phyloP scores from a whole-genome alignment of 2,113 vertebrate species.

The Catharus fuscescens region DNA sequence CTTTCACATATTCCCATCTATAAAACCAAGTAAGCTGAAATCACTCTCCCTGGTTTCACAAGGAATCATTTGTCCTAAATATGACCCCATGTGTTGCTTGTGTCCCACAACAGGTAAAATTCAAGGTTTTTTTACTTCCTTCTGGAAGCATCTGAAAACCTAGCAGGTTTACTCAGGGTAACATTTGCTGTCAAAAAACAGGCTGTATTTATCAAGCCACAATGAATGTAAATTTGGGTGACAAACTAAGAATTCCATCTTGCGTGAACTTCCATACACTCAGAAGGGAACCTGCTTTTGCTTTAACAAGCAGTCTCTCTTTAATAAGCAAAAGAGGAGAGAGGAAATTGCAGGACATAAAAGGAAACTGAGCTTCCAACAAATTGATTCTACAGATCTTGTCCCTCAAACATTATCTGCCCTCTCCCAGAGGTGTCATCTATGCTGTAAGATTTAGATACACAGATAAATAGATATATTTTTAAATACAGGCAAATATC shows the following conservation, averaged over 20 bases:
- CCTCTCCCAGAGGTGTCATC: not conserved
- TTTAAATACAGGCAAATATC: not conserved
- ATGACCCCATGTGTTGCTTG: not conserved
- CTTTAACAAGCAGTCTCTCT: not conserved
- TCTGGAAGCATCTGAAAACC: not conserved
- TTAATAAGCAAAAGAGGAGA: not conserved
- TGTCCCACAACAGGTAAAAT: not conserved
- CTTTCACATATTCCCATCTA: not conserved
- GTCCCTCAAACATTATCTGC: not conserved
- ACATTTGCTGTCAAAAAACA: not conserved
- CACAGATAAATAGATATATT: not conserved
- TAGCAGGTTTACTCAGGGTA: not conserved
- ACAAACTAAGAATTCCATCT: not conserved
- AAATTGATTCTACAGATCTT: not conserved
- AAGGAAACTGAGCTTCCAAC: not conserved
- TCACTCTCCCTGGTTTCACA: not conserved
- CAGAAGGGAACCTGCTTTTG: not conserved
- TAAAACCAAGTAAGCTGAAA: not conserved
- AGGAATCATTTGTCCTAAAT: not conserved
- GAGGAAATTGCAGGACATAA: fast-evolving
- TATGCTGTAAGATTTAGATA: not conserved
- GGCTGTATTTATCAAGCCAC: not conserved
- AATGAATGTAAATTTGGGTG: not conserved
- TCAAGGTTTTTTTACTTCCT: not conserved
- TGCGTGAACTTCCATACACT: not conserved